Evolutionary conservation across 2,113 vertebrate genomes (phyloP).

Genomic region (Phylloscopus whistleri): DNA sequence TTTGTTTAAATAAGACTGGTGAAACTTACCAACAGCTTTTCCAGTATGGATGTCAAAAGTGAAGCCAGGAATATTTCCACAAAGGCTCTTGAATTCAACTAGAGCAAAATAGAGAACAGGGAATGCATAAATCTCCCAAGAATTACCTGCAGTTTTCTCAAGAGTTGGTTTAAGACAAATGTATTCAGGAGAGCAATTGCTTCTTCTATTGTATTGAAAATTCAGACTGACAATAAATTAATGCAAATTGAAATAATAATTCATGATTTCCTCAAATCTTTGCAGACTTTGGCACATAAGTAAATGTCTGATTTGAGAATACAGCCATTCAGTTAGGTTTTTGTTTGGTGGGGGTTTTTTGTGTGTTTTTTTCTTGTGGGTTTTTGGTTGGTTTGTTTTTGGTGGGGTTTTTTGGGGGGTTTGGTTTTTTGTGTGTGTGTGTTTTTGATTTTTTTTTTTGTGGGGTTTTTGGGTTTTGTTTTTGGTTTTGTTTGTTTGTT

Average conservation of each 20-base stretch:
- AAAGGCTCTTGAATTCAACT: constrained; percentile 81
- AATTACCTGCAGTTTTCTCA: background rate
- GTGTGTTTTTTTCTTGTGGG: no score
- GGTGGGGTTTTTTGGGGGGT: no score
- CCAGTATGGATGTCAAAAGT: constrained; percentile 85
- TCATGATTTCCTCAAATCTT: background rate
- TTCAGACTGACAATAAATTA: background rate
- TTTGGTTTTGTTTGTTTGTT: background rate
- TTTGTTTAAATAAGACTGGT: background rate
- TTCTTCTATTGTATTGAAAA: background rate
- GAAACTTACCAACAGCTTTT: constrained; percentile 82
- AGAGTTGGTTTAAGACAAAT: background rate
- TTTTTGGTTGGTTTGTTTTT: no score
- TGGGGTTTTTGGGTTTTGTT: no score
- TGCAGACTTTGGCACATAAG: background rate
- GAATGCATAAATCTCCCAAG: background rate
- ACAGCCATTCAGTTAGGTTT: background rate
- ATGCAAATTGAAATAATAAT: background rate
- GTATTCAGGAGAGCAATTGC: background rate
- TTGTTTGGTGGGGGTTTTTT: no score
- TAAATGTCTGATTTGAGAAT: background rate
- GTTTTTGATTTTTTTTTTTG: no score
- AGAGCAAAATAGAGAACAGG: background rate
- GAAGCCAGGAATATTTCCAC: constrained; percentile 85
- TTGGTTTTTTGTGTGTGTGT: no score